phyloP scores from a whole-genome alignment of 1,140 invertebrate genomes.

The Bicyclus anynana region DNA sequence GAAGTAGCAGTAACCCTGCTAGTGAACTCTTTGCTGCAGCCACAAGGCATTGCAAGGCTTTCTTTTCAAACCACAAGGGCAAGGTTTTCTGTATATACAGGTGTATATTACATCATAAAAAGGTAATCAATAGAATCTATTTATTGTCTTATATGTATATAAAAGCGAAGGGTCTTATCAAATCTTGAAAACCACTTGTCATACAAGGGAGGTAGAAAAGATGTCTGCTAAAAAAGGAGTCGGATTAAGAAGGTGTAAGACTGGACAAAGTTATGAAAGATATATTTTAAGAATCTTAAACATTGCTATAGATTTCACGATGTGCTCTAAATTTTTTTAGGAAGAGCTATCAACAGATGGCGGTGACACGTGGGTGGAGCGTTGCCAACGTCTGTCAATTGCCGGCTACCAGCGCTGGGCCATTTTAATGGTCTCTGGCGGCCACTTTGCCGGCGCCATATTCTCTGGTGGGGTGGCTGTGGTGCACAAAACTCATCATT shows the following conservation, averaged over 20 bases:
- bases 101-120: conserved; percentile 82
- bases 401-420: conserved; percentile 81
- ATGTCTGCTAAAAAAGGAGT: too few relatives aligned
- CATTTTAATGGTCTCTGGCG: conserved; percentile 89
- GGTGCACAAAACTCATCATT: conserved; percentile 91
- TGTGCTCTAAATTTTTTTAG: conserved; percentile 13
- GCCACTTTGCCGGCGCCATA: conserved; percentile 91
- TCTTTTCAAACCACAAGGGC: conserved; percentile 82
- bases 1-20: conserved; percentile 67
- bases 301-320: not conserved
- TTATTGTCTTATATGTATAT: too few relatives aligned
- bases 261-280: too few relatives aligned
- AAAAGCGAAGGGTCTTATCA: too few relatives aligned
- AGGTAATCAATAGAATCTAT: too few relatives aligned
- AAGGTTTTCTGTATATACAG: conserved; percentile 86
- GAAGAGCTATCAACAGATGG: conserved; percentile 73
- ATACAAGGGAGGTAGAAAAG: too few relatives aligned
- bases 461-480: conserved; percentile 81
- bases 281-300: too few relatives aligned
- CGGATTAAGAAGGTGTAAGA: too few relatives aligned
- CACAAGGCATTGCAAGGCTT: conserved; percentile 82
- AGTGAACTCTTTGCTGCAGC: conserved; percentile 78
- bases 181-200: too few relatives aligned
- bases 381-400: conserved; percentile 46
- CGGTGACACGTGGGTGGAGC: conserved; percentile 58